These are phyloP conservation scores for Dipus sagitta DNA, from an alignment of 2,797 vertebrate species.

Conservation along the genomic window DNA sequence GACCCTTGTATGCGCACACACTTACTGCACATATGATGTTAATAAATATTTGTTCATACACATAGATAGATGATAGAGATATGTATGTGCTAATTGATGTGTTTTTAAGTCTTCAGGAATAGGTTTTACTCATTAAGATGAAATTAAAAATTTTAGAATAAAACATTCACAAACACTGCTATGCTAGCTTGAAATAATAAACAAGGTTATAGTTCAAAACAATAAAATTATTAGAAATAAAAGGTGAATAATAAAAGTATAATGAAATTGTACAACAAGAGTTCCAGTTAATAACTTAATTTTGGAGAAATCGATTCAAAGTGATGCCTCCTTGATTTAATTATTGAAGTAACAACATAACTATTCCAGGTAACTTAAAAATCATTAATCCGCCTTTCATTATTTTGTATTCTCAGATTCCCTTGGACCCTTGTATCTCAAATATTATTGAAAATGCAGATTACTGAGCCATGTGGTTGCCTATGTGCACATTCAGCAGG, in stretches of 20 bases:
- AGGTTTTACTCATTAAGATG: neutral
- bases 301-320: conserved; percentile 30
- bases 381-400: neutral
- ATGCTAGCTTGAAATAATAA: neutral
- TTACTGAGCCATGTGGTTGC: neutral
- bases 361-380: neutral
- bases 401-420: neutral
- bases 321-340: neutral
- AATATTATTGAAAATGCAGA: conserved; percentile 22
- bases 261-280: too few species aligned
- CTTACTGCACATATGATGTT: too few species aligned
- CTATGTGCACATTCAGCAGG: neutral
- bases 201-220: neutral
- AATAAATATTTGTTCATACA: too few species aligned
- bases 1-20: too few species aligned
- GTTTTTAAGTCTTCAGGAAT: neutral
- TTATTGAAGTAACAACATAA: conserved; percentile 24
- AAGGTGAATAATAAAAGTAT: too few species aligned
- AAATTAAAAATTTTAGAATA: conserved; percentile 35
- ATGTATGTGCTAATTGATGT: neutral
- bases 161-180: neutral
- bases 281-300: neutral
- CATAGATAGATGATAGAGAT: too few species aligned
- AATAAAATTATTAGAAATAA: neutral
- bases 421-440: neutral